Percentiles rank a stretch among this genome's conserved stretches.
Evolutionary conservation across 2,888 invertebrate genomes (phyloP).

Genomic region (Petrolisthes cinctipes): DNA sequence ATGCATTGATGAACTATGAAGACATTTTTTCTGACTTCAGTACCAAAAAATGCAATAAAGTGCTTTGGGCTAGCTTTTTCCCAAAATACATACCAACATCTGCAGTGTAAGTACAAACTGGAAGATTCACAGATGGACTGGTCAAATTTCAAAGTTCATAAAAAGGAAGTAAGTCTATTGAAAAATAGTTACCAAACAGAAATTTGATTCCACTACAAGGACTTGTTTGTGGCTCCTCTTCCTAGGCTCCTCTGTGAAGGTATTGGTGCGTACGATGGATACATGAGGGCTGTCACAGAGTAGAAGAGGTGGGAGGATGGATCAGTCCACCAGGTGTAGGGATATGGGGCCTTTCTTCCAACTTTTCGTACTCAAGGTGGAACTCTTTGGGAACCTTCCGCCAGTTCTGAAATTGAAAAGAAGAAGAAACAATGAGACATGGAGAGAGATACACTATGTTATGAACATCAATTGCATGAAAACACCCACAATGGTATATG

Average conservation of each 20-base stretch:
- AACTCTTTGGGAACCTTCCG: constrained; percentile 99
- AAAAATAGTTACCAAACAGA: constrained; percentile 54
- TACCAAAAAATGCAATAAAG: constrained; percentile 24
- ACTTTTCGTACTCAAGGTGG: constrained; percentile 97
- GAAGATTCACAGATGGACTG: constrained; percentile 90
- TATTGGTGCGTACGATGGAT: constrained; percentile 67
- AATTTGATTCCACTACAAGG: constrained; percentile 58
- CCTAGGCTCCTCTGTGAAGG: constrained; percentile 53
- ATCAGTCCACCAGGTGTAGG: constrained; percentile 69
- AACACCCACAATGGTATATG: no score
- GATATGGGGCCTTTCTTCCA: constrained; percentile 91
- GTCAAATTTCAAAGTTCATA: constrained; percentile 74
- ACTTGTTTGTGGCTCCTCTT: constrained; percentile 48
- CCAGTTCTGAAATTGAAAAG: constrained; percentile 83
- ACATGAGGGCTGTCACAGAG: constrained; percentile 69
- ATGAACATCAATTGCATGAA: background rate
- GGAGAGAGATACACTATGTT: background rate
- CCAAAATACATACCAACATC: constrained; percentile 16
- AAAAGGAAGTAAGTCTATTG: constrained; percentile 47
- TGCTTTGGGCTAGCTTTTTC: constrained; percentile 9
- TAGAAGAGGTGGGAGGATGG: constrained; percentile 68
- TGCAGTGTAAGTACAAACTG: constrained; percentile 76
- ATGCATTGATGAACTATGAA: constrained; percentile 17
- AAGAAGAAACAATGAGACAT: background rate
- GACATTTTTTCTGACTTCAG: constrained; percentile 27